Evolutionary conservation across 2,113 vertebrate genomes (phyloP).

Genomic region (Recurvirostra avosetta): DNA sequence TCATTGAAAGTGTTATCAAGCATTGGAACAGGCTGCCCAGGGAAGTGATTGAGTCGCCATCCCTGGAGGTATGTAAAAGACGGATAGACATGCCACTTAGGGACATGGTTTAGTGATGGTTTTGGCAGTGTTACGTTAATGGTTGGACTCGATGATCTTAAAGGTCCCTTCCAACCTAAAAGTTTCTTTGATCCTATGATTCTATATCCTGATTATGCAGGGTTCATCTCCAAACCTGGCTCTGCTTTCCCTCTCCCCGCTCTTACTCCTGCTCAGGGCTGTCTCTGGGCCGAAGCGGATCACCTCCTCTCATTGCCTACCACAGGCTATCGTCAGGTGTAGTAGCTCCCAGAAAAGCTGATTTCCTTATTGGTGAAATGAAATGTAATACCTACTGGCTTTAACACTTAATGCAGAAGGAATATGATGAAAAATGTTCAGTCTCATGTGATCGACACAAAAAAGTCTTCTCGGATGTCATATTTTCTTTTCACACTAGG

Average conservation of each 20-base stretch:
- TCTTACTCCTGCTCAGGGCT: background rate
- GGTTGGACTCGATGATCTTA: background rate
- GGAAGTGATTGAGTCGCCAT: background rate
- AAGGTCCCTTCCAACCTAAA: background rate
- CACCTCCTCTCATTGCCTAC: rapidly evolving
- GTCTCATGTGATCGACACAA: background rate
- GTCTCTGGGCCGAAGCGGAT: background rate
- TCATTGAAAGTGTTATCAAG: background rate
- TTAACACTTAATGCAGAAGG: background rate
- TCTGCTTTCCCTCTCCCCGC: background rate
- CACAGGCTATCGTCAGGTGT: rapidly evolving
- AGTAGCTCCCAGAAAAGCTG: background rate
- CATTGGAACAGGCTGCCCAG: background rate
- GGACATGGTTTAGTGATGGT: background rate
- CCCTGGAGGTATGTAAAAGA: background rate
- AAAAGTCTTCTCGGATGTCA: background rate
- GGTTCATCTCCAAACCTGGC: background rate
- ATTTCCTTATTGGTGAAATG: background rate
- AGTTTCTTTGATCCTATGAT: background rate
- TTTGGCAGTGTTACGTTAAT: background rate
- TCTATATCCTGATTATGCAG: background rate
- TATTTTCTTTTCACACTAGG: background rate
- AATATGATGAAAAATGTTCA: background rate
- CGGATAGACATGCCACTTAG: background rate
- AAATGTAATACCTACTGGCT: background rate